These are phyloP conservation scores for Xerus inauris DNA, from an alignment of 2,113 vertebrate species.

Conservation along the genomic window DNA sequence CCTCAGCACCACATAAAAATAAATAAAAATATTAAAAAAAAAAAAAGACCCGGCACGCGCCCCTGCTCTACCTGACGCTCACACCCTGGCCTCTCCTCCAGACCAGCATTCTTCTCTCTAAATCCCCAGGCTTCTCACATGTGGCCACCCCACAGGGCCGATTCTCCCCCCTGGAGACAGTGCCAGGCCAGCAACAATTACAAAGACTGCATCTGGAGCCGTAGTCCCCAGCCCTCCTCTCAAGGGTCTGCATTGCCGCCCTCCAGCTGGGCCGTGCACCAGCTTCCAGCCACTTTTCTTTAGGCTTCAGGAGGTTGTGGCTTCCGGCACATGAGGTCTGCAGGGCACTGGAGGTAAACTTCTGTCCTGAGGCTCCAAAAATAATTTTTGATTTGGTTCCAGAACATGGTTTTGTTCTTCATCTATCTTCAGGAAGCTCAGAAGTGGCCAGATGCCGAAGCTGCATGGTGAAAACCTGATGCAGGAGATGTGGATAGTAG, in stretches of 20 bases:
- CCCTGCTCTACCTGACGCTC: neutral
- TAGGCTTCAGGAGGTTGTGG: neutral
- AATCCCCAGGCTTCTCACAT: neutral
- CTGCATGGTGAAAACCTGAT: neutral
- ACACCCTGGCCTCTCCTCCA: rapidly evolving
- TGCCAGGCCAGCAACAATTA: neutral
- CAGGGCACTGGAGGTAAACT: neutral
- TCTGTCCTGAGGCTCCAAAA: conserved; percentile 34
- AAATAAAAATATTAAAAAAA: too few relatives aligned
- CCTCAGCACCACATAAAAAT: too few relatives aligned
- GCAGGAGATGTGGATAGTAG: neutral
- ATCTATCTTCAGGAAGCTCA: neutral
- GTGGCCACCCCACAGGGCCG: neutral
- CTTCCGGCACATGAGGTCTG: neutral
- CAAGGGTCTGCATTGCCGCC: neutral
- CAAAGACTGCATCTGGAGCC: neutral
- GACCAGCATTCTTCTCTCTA: neutral
- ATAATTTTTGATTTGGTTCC: conserved; percentile 5
- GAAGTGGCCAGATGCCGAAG: neutral
- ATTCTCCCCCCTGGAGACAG: neutral
- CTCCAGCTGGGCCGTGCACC: neutral
- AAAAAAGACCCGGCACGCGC: too few relatives aligned
- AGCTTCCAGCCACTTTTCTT: neutral
- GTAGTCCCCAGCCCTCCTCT: neutral
- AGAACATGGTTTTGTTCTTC: neutral